A percentile compares a stretch with the other conserved stretches of the same genome.
Evolutionary conservation across 1,140 invertebrate genomes (phyloP).

Genomic region (Drosophila takahashii): DNA sequence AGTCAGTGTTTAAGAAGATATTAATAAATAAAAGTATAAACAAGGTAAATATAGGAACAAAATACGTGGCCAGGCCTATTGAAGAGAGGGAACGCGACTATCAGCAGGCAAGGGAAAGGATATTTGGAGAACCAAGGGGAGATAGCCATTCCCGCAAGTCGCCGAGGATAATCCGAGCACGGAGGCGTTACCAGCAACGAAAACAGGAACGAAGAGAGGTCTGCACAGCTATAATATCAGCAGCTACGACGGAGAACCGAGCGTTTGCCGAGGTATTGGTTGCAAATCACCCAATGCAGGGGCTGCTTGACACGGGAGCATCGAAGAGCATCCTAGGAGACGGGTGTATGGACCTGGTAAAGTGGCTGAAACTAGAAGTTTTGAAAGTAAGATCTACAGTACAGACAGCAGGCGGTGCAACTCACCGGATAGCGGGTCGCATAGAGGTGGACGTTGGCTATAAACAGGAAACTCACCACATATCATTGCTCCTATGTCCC

Average conservation of each 20-base stretch:
- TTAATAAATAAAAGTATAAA: too few relatives aligned
- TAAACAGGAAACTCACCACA: too few relatives aligned
- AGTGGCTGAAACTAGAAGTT: neutral
- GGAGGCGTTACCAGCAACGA: neutral
- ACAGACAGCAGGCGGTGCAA: neutral
- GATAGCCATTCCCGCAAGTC: neutral
- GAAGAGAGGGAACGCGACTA: neutral
- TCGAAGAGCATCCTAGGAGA: neutral
- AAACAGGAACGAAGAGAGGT: neutral
- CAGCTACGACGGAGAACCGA: slow-evolving; percentile 1
- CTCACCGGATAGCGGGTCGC: neutral
- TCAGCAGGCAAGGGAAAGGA: neutral
- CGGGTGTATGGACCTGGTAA: neutral
- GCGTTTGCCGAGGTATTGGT: neutral
- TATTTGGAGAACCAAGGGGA: neutral
- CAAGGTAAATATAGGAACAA: too few relatives aligned
- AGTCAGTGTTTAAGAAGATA: too few relatives aligned
- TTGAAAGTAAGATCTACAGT: neutral
- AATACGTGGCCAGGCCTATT: neutral
- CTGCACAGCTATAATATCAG: neutral
- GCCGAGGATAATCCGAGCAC: neutral
- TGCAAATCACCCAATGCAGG: neutral
- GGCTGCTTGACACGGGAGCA: neutral
- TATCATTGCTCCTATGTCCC: too few relatives aligned
- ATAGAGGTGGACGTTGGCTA: too few relatives aligned